phyloP scores from a whole-genome alignment of 2,113 vertebrate species.

The Periophthalmus modestus region DNA sequence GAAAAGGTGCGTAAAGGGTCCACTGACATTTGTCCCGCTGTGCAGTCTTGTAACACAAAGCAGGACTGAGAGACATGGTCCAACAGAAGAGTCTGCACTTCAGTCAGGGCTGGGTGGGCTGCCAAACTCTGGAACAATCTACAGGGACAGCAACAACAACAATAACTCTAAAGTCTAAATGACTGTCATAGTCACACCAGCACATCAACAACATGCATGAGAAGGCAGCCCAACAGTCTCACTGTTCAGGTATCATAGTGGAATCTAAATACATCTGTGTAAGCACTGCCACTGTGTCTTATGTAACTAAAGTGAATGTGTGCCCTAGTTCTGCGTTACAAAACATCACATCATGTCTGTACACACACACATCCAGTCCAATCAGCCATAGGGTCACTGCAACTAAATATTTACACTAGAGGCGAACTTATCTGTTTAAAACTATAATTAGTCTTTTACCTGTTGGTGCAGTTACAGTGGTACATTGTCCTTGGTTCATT shows the following conservation, averaged over 20 bases:
- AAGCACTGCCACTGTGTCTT: background rate
- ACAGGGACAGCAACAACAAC: background rate
- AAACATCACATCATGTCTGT: constrained; percentile 10
- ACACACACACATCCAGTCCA: background rate
- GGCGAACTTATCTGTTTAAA: background rate
- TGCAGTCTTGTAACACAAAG: constrained; percentile 64
- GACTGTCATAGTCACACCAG: too few species aligned
- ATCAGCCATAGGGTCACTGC: background rate
- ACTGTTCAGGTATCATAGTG: background rate
- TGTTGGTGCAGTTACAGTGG: constrained; percentile 84
- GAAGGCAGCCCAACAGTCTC: constrained; percentile 2
- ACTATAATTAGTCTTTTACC: constrained; percentile 58
- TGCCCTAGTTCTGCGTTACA: constrained; percentile 25
- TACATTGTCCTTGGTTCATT: constrained; percentile 66
- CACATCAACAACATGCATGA: background rate
- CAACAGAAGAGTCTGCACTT: constrained; percentile 54
- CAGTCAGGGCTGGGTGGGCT: constrained; percentile 55
- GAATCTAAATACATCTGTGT: constrained; percentile 1
- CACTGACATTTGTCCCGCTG: constrained; percentile 49
- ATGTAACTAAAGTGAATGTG: constrained; percentile 26
- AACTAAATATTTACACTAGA: constrained; percentile 18
- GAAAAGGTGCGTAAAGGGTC: background rate
- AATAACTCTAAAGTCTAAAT: background rate
- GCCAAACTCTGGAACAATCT: constrained; percentile 67
- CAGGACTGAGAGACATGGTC: constrained; percentile 66